Percentiles rank a stretch among this genome's conserved stretches.
Evolutionary conservation across 2,113 vertebrate genomes (phyloP).

Genomic region (Oryctolagus cuniculus): mOryCun1.1 NC_091438.1:138452501-138453000

Average conservation of each 20-base stretch:
- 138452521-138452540: background rate
- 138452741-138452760: background rate
- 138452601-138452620: background rate
- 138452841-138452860: background rate
- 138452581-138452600: background rate
- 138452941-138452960: conserved; percentile 89
- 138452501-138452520: background rate
- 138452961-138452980: conserved; percentile 86
- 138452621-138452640: background rate
- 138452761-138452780: background rate
- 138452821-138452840: conserved; percentile 67
- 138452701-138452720: background rate
- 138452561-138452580: background rate
- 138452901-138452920: conserved; percentile 73
- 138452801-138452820: conserved; percentile 61
- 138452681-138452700: background rate
- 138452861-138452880: background rate
- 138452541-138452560: background rate
- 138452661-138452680: background rate
- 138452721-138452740: background rate
- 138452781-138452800: background rate
- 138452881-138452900: conserved; percentile 41
- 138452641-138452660: conserved; percentile 14
- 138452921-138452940: conserved; percentile 89
- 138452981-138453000: conserved; percentile 91